A percentile compares a stretch with the other conserved stretches of the same genome.
Conservation (phyloP, 2,888 invertebrate species). For the Thera britannica region DNA sequence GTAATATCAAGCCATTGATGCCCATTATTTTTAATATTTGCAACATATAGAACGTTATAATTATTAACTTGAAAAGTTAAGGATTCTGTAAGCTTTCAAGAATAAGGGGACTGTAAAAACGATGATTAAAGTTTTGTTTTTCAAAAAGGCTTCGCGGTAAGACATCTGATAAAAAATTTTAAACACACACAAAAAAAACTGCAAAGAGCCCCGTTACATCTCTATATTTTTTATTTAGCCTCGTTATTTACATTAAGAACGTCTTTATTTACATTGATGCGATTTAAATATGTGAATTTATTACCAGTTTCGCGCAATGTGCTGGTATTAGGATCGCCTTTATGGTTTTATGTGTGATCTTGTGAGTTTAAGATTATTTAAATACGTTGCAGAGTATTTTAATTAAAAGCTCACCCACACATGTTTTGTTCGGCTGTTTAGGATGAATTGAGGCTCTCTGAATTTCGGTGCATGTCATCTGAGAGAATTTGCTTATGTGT, state of each 20-base stretch:
- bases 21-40: too few species aligned
- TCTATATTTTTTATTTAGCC: constrained; percentile 52
- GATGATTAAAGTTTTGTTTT: neutral
- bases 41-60: too few species aligned
- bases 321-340: constrained; percentile 19
- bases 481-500: too few species aligned
- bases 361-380: constrained; percentile 20
- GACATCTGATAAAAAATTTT: constrained; percentile 38
- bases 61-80: neutral
- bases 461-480: too few species aligned
- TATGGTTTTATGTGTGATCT: constrained; percentile 21
- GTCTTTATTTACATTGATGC: constrained; percentile 57
- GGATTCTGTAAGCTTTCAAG: too few species aligned
- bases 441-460: too few species aligned
- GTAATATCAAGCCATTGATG: too few species aligned
- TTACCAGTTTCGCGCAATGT: constrained; percentile 43
- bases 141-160: neutral
- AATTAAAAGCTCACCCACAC: neutral
- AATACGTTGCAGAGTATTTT: neutral
- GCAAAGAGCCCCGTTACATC: constrained; percentile 43
- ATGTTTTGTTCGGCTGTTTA: too few species aligned
- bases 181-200: constrained; percentile 57
- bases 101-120: too few species aligned
- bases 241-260: constrained; percentile 53
- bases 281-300: constrained; percentile 58